These are phyloP conservation scores for Ivindomyrus marchei DNA, from an alignment of 2,113 vertebrate genomes.

Conservation along the genomic window DNA sequence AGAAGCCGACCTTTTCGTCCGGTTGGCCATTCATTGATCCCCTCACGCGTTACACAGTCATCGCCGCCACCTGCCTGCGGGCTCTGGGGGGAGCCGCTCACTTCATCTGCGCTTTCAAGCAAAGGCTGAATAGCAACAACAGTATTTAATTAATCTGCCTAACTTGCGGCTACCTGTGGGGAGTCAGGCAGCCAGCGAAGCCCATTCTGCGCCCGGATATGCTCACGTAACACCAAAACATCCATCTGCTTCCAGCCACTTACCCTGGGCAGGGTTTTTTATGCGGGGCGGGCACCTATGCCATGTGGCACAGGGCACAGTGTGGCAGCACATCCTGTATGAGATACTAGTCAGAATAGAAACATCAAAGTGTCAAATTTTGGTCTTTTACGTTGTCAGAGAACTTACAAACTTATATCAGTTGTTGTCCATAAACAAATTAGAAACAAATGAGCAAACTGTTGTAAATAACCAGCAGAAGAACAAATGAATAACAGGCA, in stretches of 20 bases:
- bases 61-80: not conserved
- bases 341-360: not conserved
- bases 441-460: not conserved
- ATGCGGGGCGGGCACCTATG: not conserved
- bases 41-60: not conserved
- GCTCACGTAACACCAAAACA: not conserved
- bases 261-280: not conserved
- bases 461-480: not conserved
- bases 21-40: slow-evolving; percentile 6
- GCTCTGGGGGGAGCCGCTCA: not conserved
- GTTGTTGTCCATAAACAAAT: not conserved
- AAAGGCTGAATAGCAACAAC: not conserved
- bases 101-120: not conserved
- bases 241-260: not conserved
- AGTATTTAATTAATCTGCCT: slow-evolving; percentile 10
- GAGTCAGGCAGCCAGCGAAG: not conserved
- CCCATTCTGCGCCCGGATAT: not conserved
- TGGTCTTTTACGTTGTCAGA: not conserved
- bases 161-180: not conserved
- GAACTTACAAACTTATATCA: not conserved
- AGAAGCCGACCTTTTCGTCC: slow-evolving; percentile 17
- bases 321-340: not conserved
- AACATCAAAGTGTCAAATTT: not conserved
- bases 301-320: not conserved
- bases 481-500: not conserved